Evolutionary conservation across 2,113 vertebrate genomes (phyloP).

Genomic region (Xiphorhynchus elegans): DNA sequence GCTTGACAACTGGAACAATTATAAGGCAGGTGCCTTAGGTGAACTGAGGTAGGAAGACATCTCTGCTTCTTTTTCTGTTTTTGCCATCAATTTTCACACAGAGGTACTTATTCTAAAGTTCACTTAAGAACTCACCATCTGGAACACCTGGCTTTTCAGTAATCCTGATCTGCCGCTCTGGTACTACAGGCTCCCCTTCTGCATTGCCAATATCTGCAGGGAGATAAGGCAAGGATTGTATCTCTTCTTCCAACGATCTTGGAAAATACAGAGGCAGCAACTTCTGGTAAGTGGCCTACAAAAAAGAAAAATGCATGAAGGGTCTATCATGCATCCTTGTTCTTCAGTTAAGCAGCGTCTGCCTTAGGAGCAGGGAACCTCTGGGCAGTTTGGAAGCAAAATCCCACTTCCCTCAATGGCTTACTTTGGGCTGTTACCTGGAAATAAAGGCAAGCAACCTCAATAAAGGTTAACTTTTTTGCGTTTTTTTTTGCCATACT

Average conservation of each 20-base stretch:
- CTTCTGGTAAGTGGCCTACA: constrained; percentile 86
- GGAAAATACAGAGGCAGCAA: constrained; percentile 94
- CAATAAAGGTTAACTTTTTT: background rate
- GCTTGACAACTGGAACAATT: background rate
- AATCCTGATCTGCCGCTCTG: constrained; percentile 95
- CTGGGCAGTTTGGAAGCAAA: background rate
- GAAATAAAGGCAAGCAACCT: background rate
- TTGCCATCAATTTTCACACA: background rate
- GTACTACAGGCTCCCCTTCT: constrained; percentile 93
- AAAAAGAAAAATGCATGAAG: constrained; percentile 12
- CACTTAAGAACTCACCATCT: constrained; percentile 77
- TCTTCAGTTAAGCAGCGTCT: background rate
- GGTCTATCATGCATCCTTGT: background rate
- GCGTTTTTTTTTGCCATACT: background rate
- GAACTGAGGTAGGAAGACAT: background rate
- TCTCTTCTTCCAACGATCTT: constrained; percentile 88
- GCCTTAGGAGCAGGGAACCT: background rate
- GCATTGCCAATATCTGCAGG: constrained; percentile 96
- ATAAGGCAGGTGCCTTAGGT: background rate
- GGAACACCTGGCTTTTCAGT: constrained; percentile 89
- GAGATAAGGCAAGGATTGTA: constrained; percentile 79
- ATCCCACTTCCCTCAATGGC: background rate
- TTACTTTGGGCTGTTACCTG: background rate
- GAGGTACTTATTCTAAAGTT: background rate
- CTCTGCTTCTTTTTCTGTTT: background rate